Base-by-base conservation (phyloP, 2,888 invertebrate genomes). In the Lysandra coridon region DNA sequence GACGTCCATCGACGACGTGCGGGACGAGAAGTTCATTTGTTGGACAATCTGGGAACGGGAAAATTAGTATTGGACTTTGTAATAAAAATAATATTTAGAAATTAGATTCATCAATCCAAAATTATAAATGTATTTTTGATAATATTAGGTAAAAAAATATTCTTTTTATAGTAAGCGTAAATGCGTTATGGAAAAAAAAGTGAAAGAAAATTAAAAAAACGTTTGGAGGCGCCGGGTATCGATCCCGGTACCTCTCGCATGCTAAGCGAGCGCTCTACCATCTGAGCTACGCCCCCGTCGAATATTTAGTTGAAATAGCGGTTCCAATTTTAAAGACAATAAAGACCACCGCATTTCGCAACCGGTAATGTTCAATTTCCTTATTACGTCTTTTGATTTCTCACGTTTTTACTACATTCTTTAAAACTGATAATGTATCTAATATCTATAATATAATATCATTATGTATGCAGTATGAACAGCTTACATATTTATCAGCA, bases 1-100 rank as follows among this genome's bases (percentile, higher is more conserved):
- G 5, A 99, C 97, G 89, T 98, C 98, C 95, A 98, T 95, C 0
- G 98, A 98, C 0, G 98, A 97, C 0, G 98, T 99, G 83, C 98
- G 95, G 10, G 98, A 98, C 30, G 98, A 98, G 91, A 99, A 98
- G 92, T 98, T 98, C 89, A 98, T 96, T 89, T 97, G 97, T 83
- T 98, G 95, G 78, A 97, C 89, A 83, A 97, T 95, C 97, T 98
- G 88, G 17, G 83, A 78, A 74, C 30, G 64, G 30, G 23, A 12
- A 30, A 30, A 30, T 12, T 4, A 10, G 1, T 30, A n/a, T 30
- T 64, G 23, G 10, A 5, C 23, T 23, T 57, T 57, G 17, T 4
- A 57, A 49, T 10, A 49, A 3, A 12, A 49, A 49, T 7, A 12
- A 49, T 49, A 10, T 49, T 23, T 23, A 23, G 23, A 23, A 23